A percentile compares a stretch with the other conserved stretches of the same genome.
phyloP scores from a whole-genome alignment of 2,797 vertebrate genomes.

The Microchirus variegatus region DNA sequence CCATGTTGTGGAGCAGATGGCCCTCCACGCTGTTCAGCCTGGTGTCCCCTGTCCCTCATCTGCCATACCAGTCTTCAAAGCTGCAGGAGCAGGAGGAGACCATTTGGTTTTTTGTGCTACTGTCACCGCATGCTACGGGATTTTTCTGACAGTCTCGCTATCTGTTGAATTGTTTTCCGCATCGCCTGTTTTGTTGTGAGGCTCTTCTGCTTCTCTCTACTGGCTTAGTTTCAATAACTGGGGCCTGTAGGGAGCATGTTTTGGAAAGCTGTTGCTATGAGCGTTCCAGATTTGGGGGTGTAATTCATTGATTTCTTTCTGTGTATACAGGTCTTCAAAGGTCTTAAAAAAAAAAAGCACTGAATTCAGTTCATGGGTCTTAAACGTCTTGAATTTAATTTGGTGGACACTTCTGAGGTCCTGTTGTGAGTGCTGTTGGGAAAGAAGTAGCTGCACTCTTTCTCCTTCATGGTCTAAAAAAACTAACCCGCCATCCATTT shows the following conservation, averaged over 20 bases:
- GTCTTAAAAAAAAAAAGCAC: neutral
- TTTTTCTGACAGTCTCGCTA: constrained; percentile 48
- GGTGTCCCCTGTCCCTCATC: constrained; percentile 56
- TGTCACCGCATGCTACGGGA: constrained; percentile 13
- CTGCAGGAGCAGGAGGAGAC: constrained; percentile 47
- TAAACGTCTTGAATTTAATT: neutral
- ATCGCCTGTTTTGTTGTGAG: constrained; percentile 24
- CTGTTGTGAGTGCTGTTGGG: neutral
- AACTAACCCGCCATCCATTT: constrained; percentile 5
- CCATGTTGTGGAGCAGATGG: constrained; percentile 69
- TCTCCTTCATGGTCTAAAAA: neutral
- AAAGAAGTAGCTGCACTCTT: neutral
- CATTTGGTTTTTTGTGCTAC: constrained; percentile 53
- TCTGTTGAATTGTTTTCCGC: constrained; percentile 56
- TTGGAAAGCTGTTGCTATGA: constrained; percentile 21
- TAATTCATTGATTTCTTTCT: constrained; percentile 1
- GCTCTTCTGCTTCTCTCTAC: constrained; percentile 27
- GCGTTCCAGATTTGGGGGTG: constrained; percentile 1
- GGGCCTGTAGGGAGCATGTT: neutral
- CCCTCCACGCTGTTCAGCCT: constrained; percentile 55
- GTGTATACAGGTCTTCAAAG: neutral
- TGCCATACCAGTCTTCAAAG: constrained; percentile 43
- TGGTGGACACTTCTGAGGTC: neutral
- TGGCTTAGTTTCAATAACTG: constrained; percentile 41
- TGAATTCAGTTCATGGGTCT: neutral